Base-by-base conservation (phyloP, 53 echinoderm and acorn worm species). In the Arbacia lixula region DNA sequence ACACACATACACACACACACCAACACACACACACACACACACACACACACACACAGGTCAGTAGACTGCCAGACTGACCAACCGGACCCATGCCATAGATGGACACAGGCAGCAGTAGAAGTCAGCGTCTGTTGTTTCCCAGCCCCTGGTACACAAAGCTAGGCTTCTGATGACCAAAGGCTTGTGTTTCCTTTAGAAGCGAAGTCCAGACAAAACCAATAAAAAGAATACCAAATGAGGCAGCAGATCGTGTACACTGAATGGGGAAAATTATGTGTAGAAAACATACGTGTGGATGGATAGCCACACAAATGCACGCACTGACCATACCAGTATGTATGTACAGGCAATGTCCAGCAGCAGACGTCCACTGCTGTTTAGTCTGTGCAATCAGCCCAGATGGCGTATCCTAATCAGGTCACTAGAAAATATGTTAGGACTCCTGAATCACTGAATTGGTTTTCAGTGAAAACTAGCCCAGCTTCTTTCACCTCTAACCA, bases 141-240 rank as follows among this genome's bases (percentile, higher is more conserved):
- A 12, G 21, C 36, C 38, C 66, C 24, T 16, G 9, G 5, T 32
- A n/a, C 30, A 17, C 53, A 31, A 34, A 1, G 46, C 27, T 3
- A 26, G 26, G 52, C 36, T 57, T 32, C 77, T 57, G n/a, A n/a
- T n/a, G 77, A 58, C 77, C 77, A 77, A 77, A 57, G 58, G 52
- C 75, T 36, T 32, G 53, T 53, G 50, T 54, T n/a, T 75, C 77
- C 40, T 56, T 22, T 6, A 39, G 24, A 55, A 21, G 14, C 36
- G 24, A 40, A 35, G n/a, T 24, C 77, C 77, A 77, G 77, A 77
- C 77, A 77, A 77, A 3, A 58, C 36, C n/a, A 1, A 39, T 57
- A 21, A 57, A 77, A 77, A 77, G 77, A 77, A 77, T 77, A 57
- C 36, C 46, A 53, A 74, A 74, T 74, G 74, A 74, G 73, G 33